Evolutionary conservation across 2,888 invertebrate genomes (phyloP), one percentile per base, ranked within the genome.

Genomic region (Xanthorhoe spadicearia): DNA sequence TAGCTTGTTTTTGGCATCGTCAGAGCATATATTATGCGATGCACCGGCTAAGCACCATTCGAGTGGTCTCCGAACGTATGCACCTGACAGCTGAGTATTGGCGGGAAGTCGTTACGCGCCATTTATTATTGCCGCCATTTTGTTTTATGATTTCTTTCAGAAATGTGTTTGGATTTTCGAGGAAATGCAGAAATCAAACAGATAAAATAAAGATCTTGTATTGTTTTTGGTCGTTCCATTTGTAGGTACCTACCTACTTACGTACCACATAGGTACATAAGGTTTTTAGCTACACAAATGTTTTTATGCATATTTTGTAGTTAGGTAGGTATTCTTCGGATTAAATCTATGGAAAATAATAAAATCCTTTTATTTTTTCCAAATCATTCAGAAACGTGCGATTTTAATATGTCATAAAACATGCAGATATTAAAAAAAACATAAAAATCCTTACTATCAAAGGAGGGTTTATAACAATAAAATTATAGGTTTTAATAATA

Each of bases 71-170:
- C 69, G 61, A 72, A 68, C 63, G 75, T 52, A 62, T 75, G 75
- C 74, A 66, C 63, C 66, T 75, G 75, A 75, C 75, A 75, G 74
- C 68, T 69, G 66, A 66, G 65, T 70, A 70, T 73, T 75, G 75
- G 73, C 72, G 72, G 71, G 69, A 71, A 72, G 71, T 68, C 66
- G 64, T 70, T 68, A 59, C 64, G 65, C 72, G 67, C 74, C 70
- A 68, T 74, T 74, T 64, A 53, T 74, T 73, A 74, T 70, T 69
- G 66, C 68, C 38, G 69, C 73, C 71, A 70, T 74, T 66, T 72
- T 71, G 72, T 72, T 72, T 72, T 74, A 71, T 67, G 70, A 58
- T 70, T 71, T 68, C 54, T 62, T 61, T 58, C 15, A 56, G 53
- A 57, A 62, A 68, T 66, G 55, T 54, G 8, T 48, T 52, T 23